Conservation (phyloP, 92 coral and sea anemone genomes). For the Isaurus tuberculatus region DNA sequence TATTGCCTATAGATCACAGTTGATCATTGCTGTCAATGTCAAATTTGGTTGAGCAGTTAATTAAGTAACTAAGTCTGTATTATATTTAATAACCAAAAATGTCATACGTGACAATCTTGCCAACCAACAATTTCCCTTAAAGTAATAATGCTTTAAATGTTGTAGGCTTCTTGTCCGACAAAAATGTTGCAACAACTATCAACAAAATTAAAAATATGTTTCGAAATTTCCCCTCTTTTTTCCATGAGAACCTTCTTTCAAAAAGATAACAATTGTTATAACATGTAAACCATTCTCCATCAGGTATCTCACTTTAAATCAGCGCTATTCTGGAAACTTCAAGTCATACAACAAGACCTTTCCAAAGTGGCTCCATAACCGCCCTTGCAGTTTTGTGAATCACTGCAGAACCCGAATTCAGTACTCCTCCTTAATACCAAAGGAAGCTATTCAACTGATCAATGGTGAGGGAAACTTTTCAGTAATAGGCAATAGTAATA, state of each 20-base stretch:
- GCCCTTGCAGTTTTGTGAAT: constrained; percentile 34
- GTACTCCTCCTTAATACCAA: not conserved
- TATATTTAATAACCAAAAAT: not conserved
- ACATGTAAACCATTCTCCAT: not conserved
- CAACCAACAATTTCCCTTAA: not conserved
- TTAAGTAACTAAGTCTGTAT: not conserved
- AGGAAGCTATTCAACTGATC: constrained; percentile 22
- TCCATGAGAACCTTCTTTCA: not conserved
- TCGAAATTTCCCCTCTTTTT: not conserved
- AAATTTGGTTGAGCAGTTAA: not conserved
- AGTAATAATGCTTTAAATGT: not conserved
- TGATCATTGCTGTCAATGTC: not conserved
- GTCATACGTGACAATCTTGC: not conserved
- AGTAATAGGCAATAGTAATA: constrained; percentile 5
- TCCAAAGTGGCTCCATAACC: constrained; percentile 50
- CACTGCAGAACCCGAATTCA: constrained; percentile 32
- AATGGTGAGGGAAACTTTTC: constrained; percentile 3
- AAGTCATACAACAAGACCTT: constrained; percentile 41
- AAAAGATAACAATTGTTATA: not conserved
- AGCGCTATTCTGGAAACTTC: constrained; percentile 48
- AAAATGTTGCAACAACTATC: not conserved
- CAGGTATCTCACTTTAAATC: constrained; percentile 31
- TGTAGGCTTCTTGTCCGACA: not conserved
- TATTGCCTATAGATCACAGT: not conserved
- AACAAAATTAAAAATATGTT: not conserved